Evolutionary conservation across 2,797 vertebrate species (phyloP).

Genomic region (Macroramphosus scolopax): DNA sequence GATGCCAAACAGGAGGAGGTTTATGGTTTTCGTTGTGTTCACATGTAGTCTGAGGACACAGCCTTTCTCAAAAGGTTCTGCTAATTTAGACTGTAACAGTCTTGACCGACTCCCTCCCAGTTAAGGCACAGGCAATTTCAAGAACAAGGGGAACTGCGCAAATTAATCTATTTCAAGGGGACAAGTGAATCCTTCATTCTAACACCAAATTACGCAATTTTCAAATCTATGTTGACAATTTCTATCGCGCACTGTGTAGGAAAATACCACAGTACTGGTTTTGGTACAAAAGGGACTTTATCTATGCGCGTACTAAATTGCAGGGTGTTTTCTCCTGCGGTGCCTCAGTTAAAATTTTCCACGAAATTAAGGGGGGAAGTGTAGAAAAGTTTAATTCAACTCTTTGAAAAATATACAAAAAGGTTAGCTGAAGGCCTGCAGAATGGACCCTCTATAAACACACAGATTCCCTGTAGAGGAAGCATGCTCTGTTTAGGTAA

Average conservation of each 20-base stretch:
- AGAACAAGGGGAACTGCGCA: constrained; percentile 1
- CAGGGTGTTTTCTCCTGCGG: constrained; percentile 41
- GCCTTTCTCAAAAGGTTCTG: constrained; percentile 4
- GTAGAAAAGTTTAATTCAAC: constrained; percentile 41
- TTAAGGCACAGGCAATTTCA: neutral
- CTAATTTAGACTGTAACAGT: constrained; percentile 14
- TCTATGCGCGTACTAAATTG: constrained; percentile 41
- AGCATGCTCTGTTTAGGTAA: constrained; percentile 34
- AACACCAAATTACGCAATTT: constrained; percentile 4
- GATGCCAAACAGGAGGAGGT: constrained; percentile 33
- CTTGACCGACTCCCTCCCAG: neutral
- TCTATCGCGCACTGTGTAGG: constrained; percentile 23
- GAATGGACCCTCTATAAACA: constrained; percentile 53
- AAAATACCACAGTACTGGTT: constrained; percentile 58
- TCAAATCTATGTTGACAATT: constrained; percentile 37
- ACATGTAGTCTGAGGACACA: constrained; percentile 7
- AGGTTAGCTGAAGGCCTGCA: constrained; percentile 29
- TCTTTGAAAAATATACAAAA: constrained; percentile 39
- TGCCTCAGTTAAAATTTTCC: constrained; percentile 32
- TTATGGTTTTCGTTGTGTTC: constrained; percentile 30
- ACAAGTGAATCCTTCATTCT: no score
- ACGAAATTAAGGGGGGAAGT: constrained; percentile 41
- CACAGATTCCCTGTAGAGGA: constrained; percentile 44
- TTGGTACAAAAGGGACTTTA: constrained; percentile 57
- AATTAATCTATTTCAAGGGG: neutral